Evolutionary conservation across 2,113 vertebrate species (phyloP), one percentile per base, ranked within the genome.

Genomic region (human (Homo sapiens)): DNA sequence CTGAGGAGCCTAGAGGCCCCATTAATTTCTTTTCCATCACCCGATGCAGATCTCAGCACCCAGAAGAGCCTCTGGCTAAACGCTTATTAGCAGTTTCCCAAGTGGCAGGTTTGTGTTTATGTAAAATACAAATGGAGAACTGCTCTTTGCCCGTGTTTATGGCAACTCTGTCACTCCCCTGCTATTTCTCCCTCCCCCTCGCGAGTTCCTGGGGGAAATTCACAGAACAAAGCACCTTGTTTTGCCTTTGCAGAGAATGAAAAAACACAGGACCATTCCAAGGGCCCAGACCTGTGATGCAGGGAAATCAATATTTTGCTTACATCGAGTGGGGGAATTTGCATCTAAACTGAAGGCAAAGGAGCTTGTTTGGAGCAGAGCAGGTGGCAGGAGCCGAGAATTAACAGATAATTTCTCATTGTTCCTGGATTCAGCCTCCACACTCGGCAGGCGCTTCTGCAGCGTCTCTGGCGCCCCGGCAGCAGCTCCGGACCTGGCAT

Each of bases 211-310:
- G 59, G 50, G 50, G 89, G 97, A 98, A 97, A 98, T 93, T 89
- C 55, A 45, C 89, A 97, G 95, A 98, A 98, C 98, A 98, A 98
- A 98, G 98, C 96, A 72, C 97, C 91, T 94, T 90, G 93, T 96
- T 95, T 98, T 98, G 97, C 90, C 97, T 40, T 97, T 98, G 95
- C 89, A 96, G 92, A 93, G 95, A 97, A 98, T 97, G 92, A 97
- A 98, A 98, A 98, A 96, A 43, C 90, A 92, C 61, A 79, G 95
- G 88, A 79, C 45, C 1, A 14, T 87, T 97, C 97, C 96, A 89
- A 89, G 80, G 96, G 23, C 92, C 95, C 93, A 92, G 97, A 95
- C 94, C 5, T 0, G 89, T 96, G 98, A 98, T 96, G 95, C 95
- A 96, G 93, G 85, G 94, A 97, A 97, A 98, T 97, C 5, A 59